Evolutionary conservation across 2,888 invertebrate genomes (phyloP).

Genomic region (Dinocampus coccinellae): DNA sequence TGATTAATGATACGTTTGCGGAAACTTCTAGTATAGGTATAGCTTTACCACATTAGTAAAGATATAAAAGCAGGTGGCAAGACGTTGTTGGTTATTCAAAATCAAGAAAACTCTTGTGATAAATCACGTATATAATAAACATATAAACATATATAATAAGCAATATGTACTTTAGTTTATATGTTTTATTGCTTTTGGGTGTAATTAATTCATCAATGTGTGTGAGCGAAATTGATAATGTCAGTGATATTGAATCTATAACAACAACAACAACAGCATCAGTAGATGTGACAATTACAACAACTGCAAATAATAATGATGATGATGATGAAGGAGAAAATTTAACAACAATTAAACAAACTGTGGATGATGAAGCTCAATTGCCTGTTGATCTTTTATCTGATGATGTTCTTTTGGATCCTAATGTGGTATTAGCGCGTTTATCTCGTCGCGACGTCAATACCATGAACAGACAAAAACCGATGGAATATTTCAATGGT

Average conservation of each 20-base stretch:
- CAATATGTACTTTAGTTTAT: not conserved
- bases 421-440: conserved; percentile 49
- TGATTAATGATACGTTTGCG: conserved; percentile 43
- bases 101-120: not conserved
- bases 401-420: conserved; percentile 49
- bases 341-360: not conserved
- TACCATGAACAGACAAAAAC: not conserved
- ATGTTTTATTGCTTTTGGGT: not conserved
- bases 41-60: not conserved
- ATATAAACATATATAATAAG: not conserved
- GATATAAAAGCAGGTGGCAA: conserved; percentile 8
- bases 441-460: conserved; percentile 42
- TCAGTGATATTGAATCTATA: not conserved
- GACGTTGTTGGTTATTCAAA: not conserved
- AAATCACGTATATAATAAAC: not conserved
- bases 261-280: conserved; percentile 10
- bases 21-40: conserved; percentile 25
- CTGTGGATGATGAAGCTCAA: conserved; percentile 28
- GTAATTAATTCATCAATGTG: not conserved
- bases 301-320: not conserved
- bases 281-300: too few species aligned
- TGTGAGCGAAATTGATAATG: not conserved
- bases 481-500: conserved; percentile 16
- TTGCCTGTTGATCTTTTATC: conserved; percentile 47
- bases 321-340: not conserved